Base-by-base conservation (phyloP, 2,888 invertebrate genomes). In the Latrodectus hesperus region DNA sequence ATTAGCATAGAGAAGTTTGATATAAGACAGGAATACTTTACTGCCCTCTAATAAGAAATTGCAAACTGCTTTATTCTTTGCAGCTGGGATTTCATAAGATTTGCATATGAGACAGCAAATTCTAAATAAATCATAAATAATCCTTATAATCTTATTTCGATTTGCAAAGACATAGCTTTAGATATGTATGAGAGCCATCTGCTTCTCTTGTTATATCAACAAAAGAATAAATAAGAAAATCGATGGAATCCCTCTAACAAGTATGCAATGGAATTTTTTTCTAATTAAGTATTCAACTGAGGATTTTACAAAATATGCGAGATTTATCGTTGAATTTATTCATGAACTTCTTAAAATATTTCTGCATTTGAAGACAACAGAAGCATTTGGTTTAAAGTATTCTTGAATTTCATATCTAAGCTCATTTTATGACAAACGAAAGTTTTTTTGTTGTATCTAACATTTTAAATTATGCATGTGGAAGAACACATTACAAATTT, bases 301-400 rank as follows among this genome's bases (percentile, higher is more conserved):
- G 72, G 77, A 84, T 84, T 84, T 78, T 84, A 84, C 78, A 84
- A 84, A 84, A 84, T 84, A 84, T 84, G 77, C 84, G 78, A 72
- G 64, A 71, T 12, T 64, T 55, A 67, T 22, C 55, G 17, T 60
- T 77, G 78, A 72, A 78, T 84, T 77, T 84, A 84, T 84, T 84
- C 84, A 84, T 77, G 78, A 73, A 72, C 53, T 72, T 84, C n/a
- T 22, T 52, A 51, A 64, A 76, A 76, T 68, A 76, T 76, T 83
- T 70, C 75, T 68, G 71, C 38, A 78, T 65, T 71, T 64, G 65
- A 52, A 72, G 55, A 75, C 49, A 84, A 78, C 78, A 55, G 55
- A 53, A 73, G 55, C 60, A 52, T 70, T 75, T 75, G 38, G 73
- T 81, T 81, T 74, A 67, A 74, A 74, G 14, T 14, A n/a, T 22